A percentile compares a stretch with the other conserved stretches of the same genome.
Conservation (phyloP, 2,888 invertebrate genomes). For the Synergus japonicus region DNA sequence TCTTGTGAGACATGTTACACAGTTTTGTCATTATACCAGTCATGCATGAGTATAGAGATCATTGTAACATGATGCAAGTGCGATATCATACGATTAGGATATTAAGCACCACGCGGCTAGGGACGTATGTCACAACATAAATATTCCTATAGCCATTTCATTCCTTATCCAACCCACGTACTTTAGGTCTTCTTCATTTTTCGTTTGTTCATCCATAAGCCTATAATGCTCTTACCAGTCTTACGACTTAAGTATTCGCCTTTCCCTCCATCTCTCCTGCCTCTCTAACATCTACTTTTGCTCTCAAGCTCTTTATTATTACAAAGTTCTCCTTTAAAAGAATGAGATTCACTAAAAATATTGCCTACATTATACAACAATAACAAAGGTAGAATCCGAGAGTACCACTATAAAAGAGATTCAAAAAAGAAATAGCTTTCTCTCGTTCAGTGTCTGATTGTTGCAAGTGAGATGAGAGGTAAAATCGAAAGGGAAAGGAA, state of each 20-base stretch:
- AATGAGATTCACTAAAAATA: neutral
- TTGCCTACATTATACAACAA: neutral
- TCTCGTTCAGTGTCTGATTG: neutral
- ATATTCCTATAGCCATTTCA: neutral
- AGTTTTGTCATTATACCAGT: conserved; percentile 30
- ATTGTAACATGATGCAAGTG: conserved; percentile 33
- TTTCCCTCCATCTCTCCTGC: neutral
- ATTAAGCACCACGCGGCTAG: conserved; percentile 22
- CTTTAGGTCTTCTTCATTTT: conserved; percentile 16
- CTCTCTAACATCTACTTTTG: neutral
- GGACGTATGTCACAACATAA: conserved; percentile 29
- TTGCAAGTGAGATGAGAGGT: neutral
- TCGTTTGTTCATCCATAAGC: conserved; percentile 47
- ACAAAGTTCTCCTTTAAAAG: neutral
- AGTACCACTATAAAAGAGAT: neutral
- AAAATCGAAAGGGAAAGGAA: neutral
- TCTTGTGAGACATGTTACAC: conserved; percentile 17
- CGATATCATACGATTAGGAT: conserved; percentile 31
- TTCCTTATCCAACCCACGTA: conserved; percentile 26
- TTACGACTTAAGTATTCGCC: conserved; percentile 60
- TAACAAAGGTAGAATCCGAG: neutral
- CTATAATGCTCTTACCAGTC: conserved; percentile 63
- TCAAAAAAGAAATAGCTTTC: neutral
- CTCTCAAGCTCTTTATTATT: neutral
- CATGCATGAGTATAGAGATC: conserved; percentile 24